Evolutionary conservation across 2,113 vertebrate species (phyloP).

Genomic region (Morone saxatilis): DNA sequence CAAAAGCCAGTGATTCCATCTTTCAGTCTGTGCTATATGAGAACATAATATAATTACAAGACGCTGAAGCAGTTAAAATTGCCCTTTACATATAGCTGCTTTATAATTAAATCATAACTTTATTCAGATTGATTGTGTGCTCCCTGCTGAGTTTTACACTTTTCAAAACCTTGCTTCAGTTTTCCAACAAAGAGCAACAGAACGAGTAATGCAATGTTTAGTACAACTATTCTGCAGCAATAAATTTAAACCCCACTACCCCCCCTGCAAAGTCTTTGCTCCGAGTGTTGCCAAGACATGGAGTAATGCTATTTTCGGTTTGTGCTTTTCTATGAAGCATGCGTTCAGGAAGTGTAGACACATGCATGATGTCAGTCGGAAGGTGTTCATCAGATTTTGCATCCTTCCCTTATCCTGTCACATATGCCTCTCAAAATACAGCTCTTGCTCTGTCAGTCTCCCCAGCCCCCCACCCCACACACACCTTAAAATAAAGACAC

Average conservation of each 20-base stretch:
- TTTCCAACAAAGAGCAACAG: constrained; percentile 19
- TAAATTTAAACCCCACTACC: constrained; percentile 20
- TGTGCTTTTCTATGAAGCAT: constrained; percentile 45
- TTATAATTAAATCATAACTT: constrained; percentile 14
- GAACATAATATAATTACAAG: constrained; percentile 6
- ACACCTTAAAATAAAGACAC: constrained; percentile 65
- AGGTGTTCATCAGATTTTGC: constrained; percentile 70
- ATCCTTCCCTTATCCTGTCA: constrained; percentile 54
- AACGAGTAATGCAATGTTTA: background rate
- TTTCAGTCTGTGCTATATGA: background rate
- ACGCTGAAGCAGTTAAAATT: background rate
- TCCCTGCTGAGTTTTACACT: background rate
- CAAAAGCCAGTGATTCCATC: background rate
- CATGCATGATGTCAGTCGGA: constrained; percentile 66
- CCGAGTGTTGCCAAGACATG: constrained; percentile 60
- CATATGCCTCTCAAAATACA: constrained; percentile 37
- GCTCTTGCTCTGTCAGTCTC: constrained; percentile 35
- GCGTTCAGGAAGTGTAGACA: constrained; percentile 67
- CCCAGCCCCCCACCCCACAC: background rate
- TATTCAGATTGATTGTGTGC: background rate
- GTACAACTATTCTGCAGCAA: constrained; percentile 20
- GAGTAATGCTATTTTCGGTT: constrained; percentile 76
- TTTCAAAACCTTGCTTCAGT: background rate
- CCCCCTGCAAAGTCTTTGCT: constrained; percentile 28
- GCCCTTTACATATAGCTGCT: background rate